Percentiles rank a stretch among this genome's conserved stretches.
Conservation (phyloP, 2,113 vertebrate species). For the Psophia crepitans region DNA sequence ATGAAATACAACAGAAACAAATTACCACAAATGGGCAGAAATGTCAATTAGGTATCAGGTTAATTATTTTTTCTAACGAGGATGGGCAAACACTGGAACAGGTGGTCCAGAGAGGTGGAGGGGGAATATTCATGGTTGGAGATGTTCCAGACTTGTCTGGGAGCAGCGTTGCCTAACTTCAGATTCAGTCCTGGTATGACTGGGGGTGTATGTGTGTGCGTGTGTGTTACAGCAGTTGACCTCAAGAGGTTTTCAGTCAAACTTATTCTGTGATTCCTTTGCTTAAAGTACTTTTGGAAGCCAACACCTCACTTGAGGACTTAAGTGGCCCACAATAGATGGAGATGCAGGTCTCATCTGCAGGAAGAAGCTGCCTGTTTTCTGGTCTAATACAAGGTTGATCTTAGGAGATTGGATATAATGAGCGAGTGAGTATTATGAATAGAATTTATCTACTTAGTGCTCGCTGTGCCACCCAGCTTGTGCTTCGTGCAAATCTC, state of each 20-base stretch:
- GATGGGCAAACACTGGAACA: neutral
- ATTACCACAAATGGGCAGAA: neutral
- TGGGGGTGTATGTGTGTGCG: no score
- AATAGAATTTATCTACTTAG: neutral
- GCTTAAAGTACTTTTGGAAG: neutral
- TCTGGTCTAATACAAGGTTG: neutral
- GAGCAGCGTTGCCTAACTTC: rapidly evolving
- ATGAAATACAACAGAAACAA: neutral
- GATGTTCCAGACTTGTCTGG: neutral
- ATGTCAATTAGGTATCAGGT: neutral
- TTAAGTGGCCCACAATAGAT: rapidly evolving
- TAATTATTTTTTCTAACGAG: neutral
- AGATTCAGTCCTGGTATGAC: neutral
- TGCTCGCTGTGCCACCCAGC: neutral
- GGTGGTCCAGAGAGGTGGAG: neutral
- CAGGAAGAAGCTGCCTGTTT: neutral
- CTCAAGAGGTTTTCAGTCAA: neutral
- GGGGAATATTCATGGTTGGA: neutral
- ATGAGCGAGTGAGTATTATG: neutral
- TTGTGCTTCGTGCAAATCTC: neutral
- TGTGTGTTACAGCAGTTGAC: neutral
- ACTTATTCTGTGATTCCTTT: neutral
- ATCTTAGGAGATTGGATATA: neutral
- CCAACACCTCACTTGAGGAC: neutral
- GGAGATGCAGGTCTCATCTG: neutral